Conservation (phyloP, 2,113 vertebrate species). For the Rhea americana region DNA sequence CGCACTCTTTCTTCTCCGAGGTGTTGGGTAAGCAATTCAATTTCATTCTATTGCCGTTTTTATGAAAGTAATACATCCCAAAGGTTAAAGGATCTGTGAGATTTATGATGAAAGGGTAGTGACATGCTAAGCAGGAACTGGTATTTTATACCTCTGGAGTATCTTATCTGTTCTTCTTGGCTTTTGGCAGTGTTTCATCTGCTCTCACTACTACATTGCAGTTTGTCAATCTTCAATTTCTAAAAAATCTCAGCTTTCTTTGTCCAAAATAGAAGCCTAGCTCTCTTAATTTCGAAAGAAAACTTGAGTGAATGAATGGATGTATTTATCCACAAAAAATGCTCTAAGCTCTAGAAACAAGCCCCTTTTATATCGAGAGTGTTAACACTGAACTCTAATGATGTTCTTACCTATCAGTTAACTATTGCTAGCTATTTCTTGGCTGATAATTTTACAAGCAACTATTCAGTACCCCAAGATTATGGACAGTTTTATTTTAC, state of each 20-base stretch:
- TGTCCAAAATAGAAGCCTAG: not conserved
- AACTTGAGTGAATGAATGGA: not conserved
- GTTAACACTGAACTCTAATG: not conserved
- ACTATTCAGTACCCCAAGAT: not conserved
- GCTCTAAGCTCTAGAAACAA: not conserved
- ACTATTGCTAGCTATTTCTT: not conserved
- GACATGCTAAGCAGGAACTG: not conserved
- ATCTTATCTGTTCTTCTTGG: conserved; percentile 8
- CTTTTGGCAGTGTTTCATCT: not conserved
- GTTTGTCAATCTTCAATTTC: not conserved
- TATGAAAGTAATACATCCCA: not conserved
- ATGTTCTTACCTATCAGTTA: not conserved
- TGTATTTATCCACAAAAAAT: not conserved
- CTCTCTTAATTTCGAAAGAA: not conserved
- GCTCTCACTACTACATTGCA: not conserved
- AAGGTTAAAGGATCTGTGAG: not conserved
- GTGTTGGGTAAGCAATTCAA: not conserved
- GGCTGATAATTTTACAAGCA: not conserved
- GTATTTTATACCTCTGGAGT: conserved; percentile 13
- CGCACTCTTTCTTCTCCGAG: not conserved
- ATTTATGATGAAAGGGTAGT: conserved; percentile 1
- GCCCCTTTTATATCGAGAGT: not conserved
- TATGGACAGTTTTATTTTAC: not conserved
- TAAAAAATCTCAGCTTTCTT: conserved; percentile 12
- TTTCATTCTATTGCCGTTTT: not conserved